Evolutionary conservation across 2,113 vertebrate species (phyloP).

Genomic region (Halichoerus grypus): DNA sequence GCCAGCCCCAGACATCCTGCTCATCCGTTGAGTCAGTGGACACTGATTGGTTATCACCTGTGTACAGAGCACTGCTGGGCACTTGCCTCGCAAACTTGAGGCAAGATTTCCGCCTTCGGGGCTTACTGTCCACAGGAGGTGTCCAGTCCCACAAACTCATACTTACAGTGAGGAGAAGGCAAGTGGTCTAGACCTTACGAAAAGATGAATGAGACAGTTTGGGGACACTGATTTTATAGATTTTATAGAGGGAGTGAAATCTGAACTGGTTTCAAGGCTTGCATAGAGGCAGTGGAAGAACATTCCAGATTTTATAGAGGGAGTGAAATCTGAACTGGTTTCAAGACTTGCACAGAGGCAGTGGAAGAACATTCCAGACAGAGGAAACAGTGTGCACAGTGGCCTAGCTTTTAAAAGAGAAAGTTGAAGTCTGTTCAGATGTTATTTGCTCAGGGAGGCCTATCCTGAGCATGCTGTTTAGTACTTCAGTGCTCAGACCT

Average conservation of each 20-base stretch:
- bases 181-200: background rate
- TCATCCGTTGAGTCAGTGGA: background rate
- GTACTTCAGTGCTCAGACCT: background rate
- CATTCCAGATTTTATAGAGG: background rate
- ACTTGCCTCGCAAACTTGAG: background rate
- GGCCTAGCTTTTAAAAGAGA: background rate
- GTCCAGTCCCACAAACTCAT: background rate
- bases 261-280: background rate
- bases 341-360: background rate
- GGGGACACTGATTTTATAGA: background rate
- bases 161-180: background rate
- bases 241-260: background rate
- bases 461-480: background rate
- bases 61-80: background rate
- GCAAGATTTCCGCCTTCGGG: background rate
- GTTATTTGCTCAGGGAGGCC: background rate
- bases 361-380: background rate
- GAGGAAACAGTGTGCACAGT: background rate
- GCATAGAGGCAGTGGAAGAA: background rate
- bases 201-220: background rate
- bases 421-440: background rate
- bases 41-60: background rate
- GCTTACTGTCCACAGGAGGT: background rate
- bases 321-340: background rate
- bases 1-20: background rate